Evolutionary conservation across 2,113 vertebrate genomes (phyloP).

Genomic region (Polypterus bichir): DNA sequence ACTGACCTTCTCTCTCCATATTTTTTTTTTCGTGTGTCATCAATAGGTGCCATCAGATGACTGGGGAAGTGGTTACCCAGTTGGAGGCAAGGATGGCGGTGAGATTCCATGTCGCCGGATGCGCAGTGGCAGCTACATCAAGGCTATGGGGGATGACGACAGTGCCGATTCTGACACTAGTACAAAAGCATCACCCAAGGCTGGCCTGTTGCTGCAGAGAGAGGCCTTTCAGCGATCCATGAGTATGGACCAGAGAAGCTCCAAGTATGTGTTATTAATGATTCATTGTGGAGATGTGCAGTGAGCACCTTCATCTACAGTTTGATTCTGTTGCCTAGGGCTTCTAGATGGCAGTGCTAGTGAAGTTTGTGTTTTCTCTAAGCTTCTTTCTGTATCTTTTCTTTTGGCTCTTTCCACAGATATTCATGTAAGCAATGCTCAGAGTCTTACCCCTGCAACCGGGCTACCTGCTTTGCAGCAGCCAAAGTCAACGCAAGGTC

Average conservation of each 20-base stretch:
- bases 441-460: conserved; percentile 71
- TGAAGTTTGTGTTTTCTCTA: too few relatives aligned
- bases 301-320: neutral
- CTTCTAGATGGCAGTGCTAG: too few relatives aligned
- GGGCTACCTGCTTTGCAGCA: conserved; percentile 66
- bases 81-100: conserved; percentile 53
- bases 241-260: conserved; percentile 86
- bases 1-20: too few relatives aligned
- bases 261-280: conserved; percentile 38
- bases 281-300: too few relatives aligned
- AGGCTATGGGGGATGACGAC: conserved; percentile 96
- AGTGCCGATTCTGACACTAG: conserved; percentile 84
- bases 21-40: neutral
- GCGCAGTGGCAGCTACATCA: conserved; percentile 98
- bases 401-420: conserved; percentile 35
- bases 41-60: conserved; percentile 86
- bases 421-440: conserved; percentile 70
- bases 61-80: conserved; percentile 72
- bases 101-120: conserved; percentile 94
- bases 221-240: conserved; percentile 81
- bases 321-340: neutral
- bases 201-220: conserved; percentile 60
- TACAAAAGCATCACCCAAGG: conserved; percentile 75
- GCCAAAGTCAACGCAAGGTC: conserved; percentile 78
- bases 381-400: neutral